Percentiles rank a stretch among this genome's conserved stretches.
phyloP scores from a whole-genome alignment of 1,140 invertebrate genomes.

The Saccostrea cuccullata region DNA sequence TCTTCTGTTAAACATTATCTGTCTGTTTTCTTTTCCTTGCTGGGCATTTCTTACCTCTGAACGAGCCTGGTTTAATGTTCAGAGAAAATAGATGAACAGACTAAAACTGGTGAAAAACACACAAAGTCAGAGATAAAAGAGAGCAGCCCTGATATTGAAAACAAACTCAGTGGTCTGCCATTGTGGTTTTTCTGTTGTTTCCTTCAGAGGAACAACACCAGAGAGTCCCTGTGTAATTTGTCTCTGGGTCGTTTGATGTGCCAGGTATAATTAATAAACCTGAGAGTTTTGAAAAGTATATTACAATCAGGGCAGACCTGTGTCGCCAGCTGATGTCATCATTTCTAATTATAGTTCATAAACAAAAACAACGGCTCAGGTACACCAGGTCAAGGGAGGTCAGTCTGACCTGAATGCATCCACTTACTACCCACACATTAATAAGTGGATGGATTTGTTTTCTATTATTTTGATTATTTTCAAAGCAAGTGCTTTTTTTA shows the following conservation, averaged over 20 bases:
- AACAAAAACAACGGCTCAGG: not conserved
- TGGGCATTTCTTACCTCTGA: constrained; percentile 1
- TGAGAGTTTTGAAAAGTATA: not conserved
- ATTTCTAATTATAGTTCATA: not conserved
- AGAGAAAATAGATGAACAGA: not conserved
- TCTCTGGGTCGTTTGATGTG: constrained; percentile 1
- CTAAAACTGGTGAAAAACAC: not conserved
- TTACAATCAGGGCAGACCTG: not conserved
- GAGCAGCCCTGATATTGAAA: not conserved
- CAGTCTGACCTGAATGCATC: too few species aligned
- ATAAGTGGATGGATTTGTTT: too few species aligned
- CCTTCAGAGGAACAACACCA: not conserved
- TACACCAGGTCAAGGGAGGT: too few species aligned
- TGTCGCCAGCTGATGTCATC: not conserved
- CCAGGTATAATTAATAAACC: constrained; percentile 17
- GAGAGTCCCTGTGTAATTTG: not conserved
- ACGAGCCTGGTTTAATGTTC: not conserved
- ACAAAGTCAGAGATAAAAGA: not conserved
- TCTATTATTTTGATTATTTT: too few species aligned
- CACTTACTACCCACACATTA: too few species aligned
- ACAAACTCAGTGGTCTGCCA: not conserved
- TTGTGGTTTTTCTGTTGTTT: not conserved
- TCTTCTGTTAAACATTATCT: not conserved
- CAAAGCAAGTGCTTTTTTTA: too few species aligned
- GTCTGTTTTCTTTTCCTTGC: constrained; percentile 13